A percentile compares a stretch with the other conserved stretches of the same genome.
phyloP scores from a whole-genome alignment of 2,113 vertebrate genomes.

The Dinomys branickii region DNA sequence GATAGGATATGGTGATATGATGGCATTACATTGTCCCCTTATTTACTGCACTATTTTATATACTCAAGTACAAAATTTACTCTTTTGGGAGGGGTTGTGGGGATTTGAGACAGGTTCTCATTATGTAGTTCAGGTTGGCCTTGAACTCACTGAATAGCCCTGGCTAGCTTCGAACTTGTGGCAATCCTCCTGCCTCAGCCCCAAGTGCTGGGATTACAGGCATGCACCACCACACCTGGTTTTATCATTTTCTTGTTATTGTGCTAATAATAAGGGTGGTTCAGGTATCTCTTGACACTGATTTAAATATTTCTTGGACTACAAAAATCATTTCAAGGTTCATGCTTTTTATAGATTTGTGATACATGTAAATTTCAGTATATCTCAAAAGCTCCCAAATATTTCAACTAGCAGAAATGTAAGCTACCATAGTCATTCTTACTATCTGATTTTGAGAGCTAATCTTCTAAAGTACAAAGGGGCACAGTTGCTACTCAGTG shows the following conservation, averaged over 20 bases:
- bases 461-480: slow-evolving; percentile 11
- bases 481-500: background rate
- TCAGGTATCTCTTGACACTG: background rate
- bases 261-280: background rate
- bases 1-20: background rate
- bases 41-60: slow-evolving; percentile 1
- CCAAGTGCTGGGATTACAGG: background rate
- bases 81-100: background rate
- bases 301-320: background rate
- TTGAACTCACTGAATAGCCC: background rate
- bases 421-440: background rate
- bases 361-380: background rate
- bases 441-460: background rate
- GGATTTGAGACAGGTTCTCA: background rate
- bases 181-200: background rate
- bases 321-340: slow-evolving; percentile 35
- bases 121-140: background rate
- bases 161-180: background rate
- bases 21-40: background rate
- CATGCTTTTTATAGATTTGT: slow-evolving; percentile 31
- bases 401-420: background rate
- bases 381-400: background rate
- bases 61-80: background rate
- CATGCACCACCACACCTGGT: background rate
- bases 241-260: background rate